Conservation (phyloP, 2,113 vertebrate species). For the rat (Rattus norvegicus) region DNA sequence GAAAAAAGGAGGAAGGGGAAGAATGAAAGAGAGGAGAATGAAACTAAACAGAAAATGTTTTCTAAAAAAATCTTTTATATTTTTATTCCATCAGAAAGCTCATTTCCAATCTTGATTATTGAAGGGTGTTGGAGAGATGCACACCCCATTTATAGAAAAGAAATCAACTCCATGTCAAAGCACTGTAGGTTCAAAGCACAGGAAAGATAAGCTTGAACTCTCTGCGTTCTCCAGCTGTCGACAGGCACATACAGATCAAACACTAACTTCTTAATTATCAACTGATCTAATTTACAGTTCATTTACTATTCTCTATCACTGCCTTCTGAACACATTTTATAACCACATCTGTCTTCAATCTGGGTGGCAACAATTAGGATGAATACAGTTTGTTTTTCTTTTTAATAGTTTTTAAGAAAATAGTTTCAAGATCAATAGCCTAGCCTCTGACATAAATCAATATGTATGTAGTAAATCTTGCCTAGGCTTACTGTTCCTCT, state of each 20-base stretch:
- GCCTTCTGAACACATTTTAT: constrained; percentile 23
- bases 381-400: neutral
- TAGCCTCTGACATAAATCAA: constrained; percentile 50
- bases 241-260: neutral
- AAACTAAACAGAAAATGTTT: neutral
- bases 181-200: accelerated
- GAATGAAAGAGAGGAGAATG: neutral
- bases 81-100: neutral
- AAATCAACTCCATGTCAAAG: neutral
- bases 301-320: constrained; percentile 75
- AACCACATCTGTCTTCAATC: constrained; percentile 55
- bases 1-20: accelerated
- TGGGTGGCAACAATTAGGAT: constrained; percentile 28
- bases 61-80: neutral
- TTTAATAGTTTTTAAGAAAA: constrained; percentile 53
- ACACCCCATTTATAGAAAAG: neutral
- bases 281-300: constrained; percentile 74
- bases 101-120: neutral
- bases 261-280: constrained; percentile 51
- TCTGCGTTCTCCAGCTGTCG: neutral
- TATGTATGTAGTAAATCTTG: neutral
- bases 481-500: neutral
- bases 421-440: constrained; percentile 24
- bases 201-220: neutral
- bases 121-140: neutral